Evolutionary conservation across 2,113 vertebrate species (phyloP).

Genomic region (Serilophus lunatus): DNA sequence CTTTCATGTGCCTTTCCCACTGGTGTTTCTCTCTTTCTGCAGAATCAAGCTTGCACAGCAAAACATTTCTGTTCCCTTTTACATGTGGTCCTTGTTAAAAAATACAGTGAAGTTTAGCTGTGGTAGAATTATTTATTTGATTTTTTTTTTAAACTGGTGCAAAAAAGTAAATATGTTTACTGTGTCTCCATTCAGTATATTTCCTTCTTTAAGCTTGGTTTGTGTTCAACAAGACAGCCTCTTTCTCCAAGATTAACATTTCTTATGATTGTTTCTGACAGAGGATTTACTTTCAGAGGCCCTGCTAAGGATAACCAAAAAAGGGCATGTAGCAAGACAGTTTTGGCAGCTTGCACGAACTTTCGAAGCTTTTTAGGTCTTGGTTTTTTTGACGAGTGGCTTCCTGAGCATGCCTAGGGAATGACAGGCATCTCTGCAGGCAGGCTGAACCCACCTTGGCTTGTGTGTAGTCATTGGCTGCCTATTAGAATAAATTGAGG

Average conservation of each 20-base stretch:
- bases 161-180: constrained; percentile 41
- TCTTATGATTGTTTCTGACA: constrained; percentile 87
- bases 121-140: not conserved
- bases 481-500: constrained; percentile 73
- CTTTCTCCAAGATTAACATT: constrained; percentile 84
- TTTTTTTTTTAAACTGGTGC: not conserved
- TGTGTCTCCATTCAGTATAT: constrained; percentile 1
- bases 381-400: constrained; percentile 79
- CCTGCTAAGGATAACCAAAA: constrained; percentile 87
- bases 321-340: constrained; percentile 81
- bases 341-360: constrained; percentile 78
- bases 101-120: constrained; percentile 16
- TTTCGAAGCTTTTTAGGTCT: constrained; percentile 81
- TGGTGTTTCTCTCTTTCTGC: constrained; percentile 7
- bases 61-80: constrained; percentile 45
- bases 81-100: constrained; percentile 57
- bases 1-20: constrained; percentile 39
- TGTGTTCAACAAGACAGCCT: constrained; percentile 69
- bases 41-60: constrained; percentile 28
- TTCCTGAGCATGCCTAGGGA: constrained; percentile 82
- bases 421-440: constrained; percentile 81
- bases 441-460: constrained; percentile 76
- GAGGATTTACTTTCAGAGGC: constrained; percentile 86
- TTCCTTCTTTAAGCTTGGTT: constrained; percentile 61
- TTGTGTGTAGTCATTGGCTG: constrained; percentile 72